Evolutionary conservation across 2,888 invertebrate species (phyloP).

Genomic region (Rhagium mordax): DNA sequence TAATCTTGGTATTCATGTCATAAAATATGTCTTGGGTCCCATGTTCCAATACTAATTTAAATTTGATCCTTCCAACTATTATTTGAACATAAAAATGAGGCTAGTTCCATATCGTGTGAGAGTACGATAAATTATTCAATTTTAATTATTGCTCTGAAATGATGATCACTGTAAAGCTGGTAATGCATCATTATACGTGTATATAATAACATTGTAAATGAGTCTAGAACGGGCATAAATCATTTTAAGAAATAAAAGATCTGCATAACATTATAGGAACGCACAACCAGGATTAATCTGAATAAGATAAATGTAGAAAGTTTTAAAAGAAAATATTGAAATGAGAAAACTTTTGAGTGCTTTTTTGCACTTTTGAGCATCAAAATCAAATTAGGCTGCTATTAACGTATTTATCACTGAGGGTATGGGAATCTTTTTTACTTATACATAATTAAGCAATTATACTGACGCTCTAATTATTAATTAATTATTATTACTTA

Average conservation of each 20-base stretch:
- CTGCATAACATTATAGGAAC: conserved; percentile 50
- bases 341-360: conserved; percentile 51
- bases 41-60: no score
- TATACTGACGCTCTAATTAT: not conserved
- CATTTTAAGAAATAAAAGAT: conserved; percentile 48
- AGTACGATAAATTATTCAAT: conserved; percentile 6
- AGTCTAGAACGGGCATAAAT: conserved; percentile 42
- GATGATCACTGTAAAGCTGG: conserved; percentile 19
- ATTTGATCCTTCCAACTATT: no score
- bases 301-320: conserved; percentile 56
- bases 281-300: conserved; percentile 51
- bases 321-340: conserved; percentile 53
- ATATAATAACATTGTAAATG: conserved; percentile 38
- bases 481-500: no score
- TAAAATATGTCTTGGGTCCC: no score
- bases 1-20: no score
- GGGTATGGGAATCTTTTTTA: conserved; percentile 37
- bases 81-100: not conserved
- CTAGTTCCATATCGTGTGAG: not conserved
- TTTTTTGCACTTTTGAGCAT: conserved; percentile 48
- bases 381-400: conserved; percentile 50
- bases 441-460: not conserved
- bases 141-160: conserved; percentile 10
- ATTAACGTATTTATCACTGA: conserved; percentile 51
- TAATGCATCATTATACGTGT: conserved; percentile 30